Evolutionary conservation across 2,888 invertebrate genomes (phyloP), one percentile per base, ranked within the genome.

Genomic region (Himalopsyche tibetana): DNA sequence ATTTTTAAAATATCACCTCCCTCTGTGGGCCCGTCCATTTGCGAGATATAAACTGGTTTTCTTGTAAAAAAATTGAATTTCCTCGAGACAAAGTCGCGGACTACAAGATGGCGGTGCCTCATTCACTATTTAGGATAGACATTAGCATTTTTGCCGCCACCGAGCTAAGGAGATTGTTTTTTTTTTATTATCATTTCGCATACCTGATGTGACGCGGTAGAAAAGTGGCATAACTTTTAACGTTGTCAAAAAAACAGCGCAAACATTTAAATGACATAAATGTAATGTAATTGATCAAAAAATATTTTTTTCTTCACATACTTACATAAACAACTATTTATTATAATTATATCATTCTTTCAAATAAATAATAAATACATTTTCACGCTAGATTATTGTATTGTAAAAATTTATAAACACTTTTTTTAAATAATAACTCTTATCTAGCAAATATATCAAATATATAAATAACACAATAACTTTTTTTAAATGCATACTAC

Each of bases 91-190:
- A 63, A 63, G 63, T 63, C 63, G 63, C 19, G 45, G 81, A 28
- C 82, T 56, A 17, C 82, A 81, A 80, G 85, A 86, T 85, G 88
- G 86, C 85, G 86, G 80, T 28, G 82, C 80, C 86, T 88, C 88
- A 88, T 88, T 86, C 86, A 86, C 85, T 88, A 88, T 88, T 88
- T 87, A 87, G 84, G 86, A 79, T 84, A 69, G 85, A 87, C 84
- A 87, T 84, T 87, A 87, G 69, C 85, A 85, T 86, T 86, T 86
- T 84, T 85, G 80, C 84, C 84, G 82, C 56, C 84, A 56, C 51
- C 82, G 38, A 51, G 51, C 82, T 83, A 84, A 84, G 82, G 80
- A 84, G 80, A 82, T 86, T 87, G 82, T 84, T 86, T 87, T 87
- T 28, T n/a, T 87, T 87, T 86, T 86, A 84, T 86, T 84, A 84